Evolutionary conservation across 2,888 invertebrate species (phyloP).

Genomic region (Temnothorax ravouxi): DNA sequence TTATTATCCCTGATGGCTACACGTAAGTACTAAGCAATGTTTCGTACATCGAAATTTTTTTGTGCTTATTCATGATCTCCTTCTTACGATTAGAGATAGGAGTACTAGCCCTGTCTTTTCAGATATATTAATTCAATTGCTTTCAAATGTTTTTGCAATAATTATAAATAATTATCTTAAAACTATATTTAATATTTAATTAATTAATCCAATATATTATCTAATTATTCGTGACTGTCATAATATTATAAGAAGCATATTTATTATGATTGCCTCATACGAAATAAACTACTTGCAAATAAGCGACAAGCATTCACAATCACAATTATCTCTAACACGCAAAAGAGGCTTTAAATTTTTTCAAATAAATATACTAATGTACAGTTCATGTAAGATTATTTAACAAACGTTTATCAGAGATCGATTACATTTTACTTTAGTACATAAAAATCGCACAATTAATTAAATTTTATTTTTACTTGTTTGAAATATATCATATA

Average conservation of each 20-base stretch:
- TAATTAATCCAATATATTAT: background rate
- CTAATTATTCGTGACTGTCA: background rate
- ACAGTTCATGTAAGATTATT: background rate
- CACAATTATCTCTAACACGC: background rate
- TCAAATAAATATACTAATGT: background rate
- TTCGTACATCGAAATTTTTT: conserved; percentile 46
- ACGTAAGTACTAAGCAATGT: background rate
- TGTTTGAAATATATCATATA: background rate
- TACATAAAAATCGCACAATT: background rate
- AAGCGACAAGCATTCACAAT: background rate
- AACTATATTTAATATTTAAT: background rate
- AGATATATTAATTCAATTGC: background rate
- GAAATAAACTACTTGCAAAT: background rate
- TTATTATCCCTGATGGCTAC: conserved; percentile 65
- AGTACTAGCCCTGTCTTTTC: conserved; percentile 50
- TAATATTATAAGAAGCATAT: background rate
- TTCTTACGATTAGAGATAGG: conserved; percentile 39
- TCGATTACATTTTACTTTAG: background rate
- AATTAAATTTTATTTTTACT: background rate
- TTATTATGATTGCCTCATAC: background rate
- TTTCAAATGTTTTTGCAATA: background rate
- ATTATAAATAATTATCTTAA: conserved; percentile 13
- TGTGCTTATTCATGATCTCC: conserved; percentile 55
- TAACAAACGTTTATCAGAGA: background rate
- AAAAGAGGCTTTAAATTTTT: background rate